Base-by-base conservation (phyloP, 1,140 invertebrate species). In the Drosophila pachea region DNA sequence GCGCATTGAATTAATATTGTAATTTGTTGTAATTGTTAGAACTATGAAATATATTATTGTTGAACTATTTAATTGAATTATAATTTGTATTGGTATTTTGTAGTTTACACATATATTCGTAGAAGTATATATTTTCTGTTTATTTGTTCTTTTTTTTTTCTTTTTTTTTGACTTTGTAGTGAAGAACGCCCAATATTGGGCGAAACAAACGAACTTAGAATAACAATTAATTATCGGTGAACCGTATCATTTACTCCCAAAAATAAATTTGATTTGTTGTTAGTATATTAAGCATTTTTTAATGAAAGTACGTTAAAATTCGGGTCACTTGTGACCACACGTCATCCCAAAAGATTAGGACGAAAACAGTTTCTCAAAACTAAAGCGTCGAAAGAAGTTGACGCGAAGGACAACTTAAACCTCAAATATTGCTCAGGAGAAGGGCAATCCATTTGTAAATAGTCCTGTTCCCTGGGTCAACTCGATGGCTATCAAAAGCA, bases 11-110 rank as follows among this genome's bases (percentile, higher is more conserved):
- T 84, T 84, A 84, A 73, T 84, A 81, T 62, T 60, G 74, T 81
- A 81, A 81, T 82, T 82, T 69, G 74, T 82, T 71, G 65, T 74
- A 74, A 76, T 86, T 84, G 64, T 76, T 86, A 86, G 86, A 77
- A 68, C 74, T 86, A 81, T 81, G 78, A 86, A 68, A 53, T 53
- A 60, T 78, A 84, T 86, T 86, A 86, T 83, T 83, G 81, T 78
- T 76, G 79, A 83, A 83, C 81, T 70, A 86, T 76, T 84, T 86
- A 81, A 66, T 76, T 83, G 76, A 79, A 79, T 68, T 83, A 72
- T 55, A 49, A 56, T 76, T 72, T 78, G 71, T 76, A 62, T 82
- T 71, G 58, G 59, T 60, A 62, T 73, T 43, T 65, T 74, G 61
- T 72, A 73, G 63, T 71, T 72, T 71, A 48, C 56, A 61, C 61